These are phyloP conservation scores for Mythimna ferrago DNA, from an alignment of 2,888 invertebrate species.

Conservation along the genomic window DNA sequence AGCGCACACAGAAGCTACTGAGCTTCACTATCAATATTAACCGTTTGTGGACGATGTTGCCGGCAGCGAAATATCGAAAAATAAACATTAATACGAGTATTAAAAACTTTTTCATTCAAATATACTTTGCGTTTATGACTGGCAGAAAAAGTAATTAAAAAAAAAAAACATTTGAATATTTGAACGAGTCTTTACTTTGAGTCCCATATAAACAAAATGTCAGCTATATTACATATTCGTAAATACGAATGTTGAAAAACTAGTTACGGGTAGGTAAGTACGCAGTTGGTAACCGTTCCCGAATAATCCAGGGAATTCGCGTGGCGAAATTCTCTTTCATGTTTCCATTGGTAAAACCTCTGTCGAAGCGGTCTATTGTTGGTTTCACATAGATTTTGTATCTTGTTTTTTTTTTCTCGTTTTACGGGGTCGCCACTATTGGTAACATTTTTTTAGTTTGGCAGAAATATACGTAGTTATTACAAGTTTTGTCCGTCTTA, in stretches of 20 bases:
- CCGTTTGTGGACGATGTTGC: constrained; percentile 41
- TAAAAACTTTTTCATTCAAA: constrained; percentile 17
- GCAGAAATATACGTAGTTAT: constrained; percentile 45
- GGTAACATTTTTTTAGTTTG: constrained; percentile 58
- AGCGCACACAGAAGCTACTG: neutral
- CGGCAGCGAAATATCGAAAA: constrained; percentile 31
- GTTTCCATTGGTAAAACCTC: constrained; percentile 74
- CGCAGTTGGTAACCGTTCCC: constrained; percentile 62
- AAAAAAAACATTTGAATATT: constrained; percentile 19
- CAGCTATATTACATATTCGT: constrained; percentile 7
- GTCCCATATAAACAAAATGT: neutral
- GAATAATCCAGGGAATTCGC: constrained; percentile 73
- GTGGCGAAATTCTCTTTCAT: constrained; percentile 76
- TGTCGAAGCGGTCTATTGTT: constrained; percentile 75
- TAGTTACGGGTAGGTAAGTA: constrained; percentile 48
- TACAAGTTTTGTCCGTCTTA: constrained; percentile 48
- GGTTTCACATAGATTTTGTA: constrained; percentile 71
- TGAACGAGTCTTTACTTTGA: constrained; percentile 11
- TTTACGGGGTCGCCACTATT: constrained; percentile 62
- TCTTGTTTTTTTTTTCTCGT: constrained; percentile 71
- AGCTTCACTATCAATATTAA: constrained; percentile 20
- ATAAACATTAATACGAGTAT: constrained; percentile 18
- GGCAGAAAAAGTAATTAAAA: neutral
- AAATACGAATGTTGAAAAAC: constrained; percentile 26
- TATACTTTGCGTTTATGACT: neutral